These are phyloP conservation scores for Sylvia atricapilla DNA, from an alignment of 2,113 vertebrate species.

Conservation along the genomic window DNA sequence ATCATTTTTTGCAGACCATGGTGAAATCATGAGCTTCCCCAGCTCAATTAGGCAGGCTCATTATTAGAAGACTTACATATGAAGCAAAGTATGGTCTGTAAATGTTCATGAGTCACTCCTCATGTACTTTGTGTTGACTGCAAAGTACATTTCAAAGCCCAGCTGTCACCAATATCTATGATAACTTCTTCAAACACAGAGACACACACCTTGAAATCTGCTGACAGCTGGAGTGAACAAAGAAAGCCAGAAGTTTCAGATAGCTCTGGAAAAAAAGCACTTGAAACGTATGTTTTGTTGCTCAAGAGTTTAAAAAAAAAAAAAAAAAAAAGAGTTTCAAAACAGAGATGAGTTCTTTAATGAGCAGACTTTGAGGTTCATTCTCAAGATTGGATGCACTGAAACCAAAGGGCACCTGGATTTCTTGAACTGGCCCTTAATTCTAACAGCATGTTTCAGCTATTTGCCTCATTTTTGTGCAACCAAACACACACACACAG, in stretches of 20 bases:
- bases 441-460: neutral
- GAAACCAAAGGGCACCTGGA: neutral
- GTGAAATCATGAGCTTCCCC: neutral
- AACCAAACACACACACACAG: neutral
- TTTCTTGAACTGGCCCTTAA: neutral
- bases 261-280: neutral
- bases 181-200: conserved; percentile 4
- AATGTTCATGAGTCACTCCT: neutral
- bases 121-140: neutral
- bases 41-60: neutral
- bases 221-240: conserved; percentile 3
- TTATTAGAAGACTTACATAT: neutral
- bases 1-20: neutral
- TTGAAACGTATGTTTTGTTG: neutral
- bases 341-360: neutral
- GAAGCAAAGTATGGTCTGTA: neutral
- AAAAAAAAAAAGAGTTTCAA: neutral
- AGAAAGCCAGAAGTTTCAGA: neutral
- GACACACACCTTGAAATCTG: conserved; percentile 1
- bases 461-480: neutral
- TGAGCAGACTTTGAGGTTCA: neutral
- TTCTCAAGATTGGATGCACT: neutral
- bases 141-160: conserved; percentile 23
- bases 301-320: neutral
- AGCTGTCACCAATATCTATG: neutral